phyloP scores from a whole-genome alignment of 2,888 invertebrate genomes.

The Spatulosminthurus flaviceps region DNA sequence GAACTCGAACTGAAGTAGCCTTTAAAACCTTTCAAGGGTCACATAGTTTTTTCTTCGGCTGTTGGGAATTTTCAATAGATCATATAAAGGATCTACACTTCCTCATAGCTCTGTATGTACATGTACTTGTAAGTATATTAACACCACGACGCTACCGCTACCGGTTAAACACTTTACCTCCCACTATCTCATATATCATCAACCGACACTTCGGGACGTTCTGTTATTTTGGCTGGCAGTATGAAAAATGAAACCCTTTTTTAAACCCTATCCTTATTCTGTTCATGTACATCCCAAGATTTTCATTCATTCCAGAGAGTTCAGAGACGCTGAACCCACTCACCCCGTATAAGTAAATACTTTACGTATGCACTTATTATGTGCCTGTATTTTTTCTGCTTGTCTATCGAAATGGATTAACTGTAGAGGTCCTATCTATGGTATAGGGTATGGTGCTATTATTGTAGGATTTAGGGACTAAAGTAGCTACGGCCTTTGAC shows the following conservation, averaged over 20 bases:
- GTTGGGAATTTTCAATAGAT: not conserved
- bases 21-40: not conserved
- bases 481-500: too few relatives aligned
- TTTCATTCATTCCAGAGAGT: not conserved
- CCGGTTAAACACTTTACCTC: conserved; percentile 29
- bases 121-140: not conserved
- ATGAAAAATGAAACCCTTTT: conserved; percentile 22
- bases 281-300: not conserved
- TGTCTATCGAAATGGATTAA: not conserved
- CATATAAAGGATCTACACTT: not conserved
- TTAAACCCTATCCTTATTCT: not conserved
- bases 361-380: too few relatives aligned
- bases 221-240: not conserved
- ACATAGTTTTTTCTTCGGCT: not conserved
- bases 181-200: conserved; percentile 33
- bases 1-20: not conserved
- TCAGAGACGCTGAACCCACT: too few relatives aligned
- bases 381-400: not conserved
- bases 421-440: not conserved
- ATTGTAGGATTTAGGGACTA: too few relatives aligned
- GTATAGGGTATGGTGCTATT: too few relatives aligned
- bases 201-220: not conserved
- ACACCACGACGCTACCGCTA: conserved; percentile 11
- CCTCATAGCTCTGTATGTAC: not conserved
- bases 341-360: too few relatives aligned